Evolutionary conservation across 1,140 invertebrate genomes (phyloP).

Genomic region (Myzus persicae): DNA sequence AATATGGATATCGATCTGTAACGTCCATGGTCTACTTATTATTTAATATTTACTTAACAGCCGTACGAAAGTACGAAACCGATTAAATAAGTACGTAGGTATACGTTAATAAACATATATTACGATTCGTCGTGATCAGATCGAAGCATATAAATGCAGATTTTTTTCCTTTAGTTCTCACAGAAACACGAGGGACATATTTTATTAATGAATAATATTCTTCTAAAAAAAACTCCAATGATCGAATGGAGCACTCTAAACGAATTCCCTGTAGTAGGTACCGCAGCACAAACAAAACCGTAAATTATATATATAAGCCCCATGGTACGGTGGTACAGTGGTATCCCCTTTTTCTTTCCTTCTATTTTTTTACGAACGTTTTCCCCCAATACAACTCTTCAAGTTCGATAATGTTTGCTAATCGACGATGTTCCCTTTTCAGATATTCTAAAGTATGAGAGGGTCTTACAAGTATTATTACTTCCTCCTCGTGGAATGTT

Average conservation of each 20-base stretch:
- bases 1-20: not conserved
- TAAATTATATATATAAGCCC: not conserved
- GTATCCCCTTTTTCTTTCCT: constrained; percentile 1
- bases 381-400: not conserved
- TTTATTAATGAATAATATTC: constrained; percentile 19
- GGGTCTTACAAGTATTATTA: constrained; percentile 29
- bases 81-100: not conserved
- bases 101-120: not conserved
- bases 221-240: not conserved
- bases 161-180: not conserved
- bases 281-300: not conserved
- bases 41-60: not conserved
- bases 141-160: not conserved
- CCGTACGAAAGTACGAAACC: not conserved
- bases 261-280: not conserved
- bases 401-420: constrained; percentile 23
- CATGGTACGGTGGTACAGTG: not conserved
- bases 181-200: not conserved
- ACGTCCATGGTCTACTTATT: not conserved
- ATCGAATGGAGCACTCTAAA: constrained; percentile 3
- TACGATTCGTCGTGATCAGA: not conserved
- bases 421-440: constrained; percentile 43
- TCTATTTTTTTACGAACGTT: constrained; percentile 1
- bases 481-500: not conserved
- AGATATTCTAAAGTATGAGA: not conserved